Conservation (phyloP, 2,113 vertebrate species). For the Salvelinus fontinalis region DNA sequence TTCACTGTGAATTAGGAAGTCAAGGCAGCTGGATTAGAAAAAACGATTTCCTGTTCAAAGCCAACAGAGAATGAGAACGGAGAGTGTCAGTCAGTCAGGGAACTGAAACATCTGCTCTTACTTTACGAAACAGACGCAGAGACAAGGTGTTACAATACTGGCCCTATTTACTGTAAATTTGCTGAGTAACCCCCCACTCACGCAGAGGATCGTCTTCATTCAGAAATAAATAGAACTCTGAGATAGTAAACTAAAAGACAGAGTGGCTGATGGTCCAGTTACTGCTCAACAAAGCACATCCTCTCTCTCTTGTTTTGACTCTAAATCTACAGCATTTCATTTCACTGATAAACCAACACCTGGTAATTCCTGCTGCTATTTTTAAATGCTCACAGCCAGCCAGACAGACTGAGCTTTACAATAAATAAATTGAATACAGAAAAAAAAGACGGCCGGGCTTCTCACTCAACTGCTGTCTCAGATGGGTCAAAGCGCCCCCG, state of each 20-base stretch:
- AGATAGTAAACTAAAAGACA: too few relatives aligned
- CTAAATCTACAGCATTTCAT: not conserved
- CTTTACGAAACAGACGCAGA: not conserved
- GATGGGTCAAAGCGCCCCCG: too few relatives aligned
- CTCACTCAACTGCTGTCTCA: not conserved
- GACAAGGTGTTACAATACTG: not conserved
- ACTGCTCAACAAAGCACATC: not conserved
- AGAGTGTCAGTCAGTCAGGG: not conserved
- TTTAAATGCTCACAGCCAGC: not conserved
- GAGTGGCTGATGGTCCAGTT: not conserved
- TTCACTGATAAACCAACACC: not conserved
- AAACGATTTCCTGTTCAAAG: constrained; percentile 3
- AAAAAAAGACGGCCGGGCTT: not conserved
- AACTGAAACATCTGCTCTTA: not conserved
- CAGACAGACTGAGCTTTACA: not conserved
- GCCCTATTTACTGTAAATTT: not conserved
- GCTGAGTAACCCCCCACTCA: not conserved
- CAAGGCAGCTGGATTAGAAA: constrained; percentile 1
- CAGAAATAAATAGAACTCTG: too few relatives aligned
- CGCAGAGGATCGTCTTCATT: too few relatives aligned
- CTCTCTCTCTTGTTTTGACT: not conserved
- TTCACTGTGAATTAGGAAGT: constrained; percentile 1
- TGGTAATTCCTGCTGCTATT: not conserved
- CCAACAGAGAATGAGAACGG: too few relatives aligned
- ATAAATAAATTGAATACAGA: not conserved